Base-by-base conservation (phyloP, 2,888 invertebrate species). In the Nomada goodeniana region DNA sequence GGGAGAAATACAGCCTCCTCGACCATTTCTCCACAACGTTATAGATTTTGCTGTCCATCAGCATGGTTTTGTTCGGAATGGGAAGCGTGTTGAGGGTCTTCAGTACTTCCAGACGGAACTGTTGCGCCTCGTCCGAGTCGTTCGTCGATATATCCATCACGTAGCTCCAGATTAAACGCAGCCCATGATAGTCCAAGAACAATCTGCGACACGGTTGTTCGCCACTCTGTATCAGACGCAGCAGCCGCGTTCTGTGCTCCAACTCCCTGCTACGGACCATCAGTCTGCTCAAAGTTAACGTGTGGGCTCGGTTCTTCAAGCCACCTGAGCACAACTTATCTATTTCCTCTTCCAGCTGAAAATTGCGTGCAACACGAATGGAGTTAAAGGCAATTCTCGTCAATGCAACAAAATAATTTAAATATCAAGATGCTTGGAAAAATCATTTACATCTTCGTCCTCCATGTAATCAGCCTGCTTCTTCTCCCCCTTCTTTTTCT, bases 171-270 rank as follows among this genome's bases (percentile, higher is more conserved):
- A 99, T 95, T 73, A 99, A 94, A 9, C 98, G 95, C 74, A 99
- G 95, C 0, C 99, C 99, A 91, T 99, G 98, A 94, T 99, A 99
- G 94, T 98, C 98, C 74, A 98, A 95, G 94, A 99, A 99, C 82
- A 99, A 95, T 20, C 98, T 94, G 13, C 97, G 95, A 92, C 98
- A 98, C 0, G 98, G 97, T 89, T 97, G 94, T 92, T 97, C 98
- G 0, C 97, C 97, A 80, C 96, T 96, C 76, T 97, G 96, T 79
- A 99, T 95, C 55, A 99, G 95, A 18, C 96, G 95, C 85, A 99
- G 94, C 5, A 99, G 94, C 77, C 97, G 96, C 83, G 95, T 95
- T 84, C 98, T 96, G 64, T 98, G 97, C 85, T 96, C 96, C 4
- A 96, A 94, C 82, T 97, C 96, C 94, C 98, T 98, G 1, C 98